Evolutionary conservation across 2,113 vertebrate genomes (phyloP), one percentile per base, ranked within the genome.

Genomic region (Toxotes chatareus): DNA sequence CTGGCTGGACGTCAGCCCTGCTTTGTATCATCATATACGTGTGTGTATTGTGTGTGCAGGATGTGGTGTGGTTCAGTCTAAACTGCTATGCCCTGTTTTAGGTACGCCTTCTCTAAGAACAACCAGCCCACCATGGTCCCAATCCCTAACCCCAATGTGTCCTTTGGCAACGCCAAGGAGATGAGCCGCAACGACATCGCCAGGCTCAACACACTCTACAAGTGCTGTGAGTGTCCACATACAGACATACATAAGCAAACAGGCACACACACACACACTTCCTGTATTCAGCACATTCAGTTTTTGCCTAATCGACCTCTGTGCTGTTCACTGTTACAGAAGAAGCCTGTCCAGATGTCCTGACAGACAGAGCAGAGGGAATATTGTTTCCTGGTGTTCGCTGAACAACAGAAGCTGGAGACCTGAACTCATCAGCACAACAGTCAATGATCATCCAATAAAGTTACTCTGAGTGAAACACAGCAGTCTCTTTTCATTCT

Each of bases 141-240:
- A 16, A 88, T 91, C 16, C 92, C 88, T 7, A 53, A 94, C 61
- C 0, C 27, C 46, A 90, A 85, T 2, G 84, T 88, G 16, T 40
- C 68, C 51, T 90, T 93, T 60, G 93, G 92, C 27, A 67, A 57
- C 0, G 84, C 93, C 27, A 84, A 51, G 38, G 36, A 92, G 67
- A 93, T 93, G 92, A 93, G 91, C 53, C 71, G 19, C 21, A 70
- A 4, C 2, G 91, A 94, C 66, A 92, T 86, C 2, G 14, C 76
- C 31, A 86, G 93, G 19, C 70, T 93, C 80, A 94, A 92, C 73
- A 88, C 7, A 0, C 91, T 94, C 21, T 93, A 94, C 76, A 17
- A 84, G 62, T 93, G 91, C 68, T 91, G 89, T 88, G 73, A 88
- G 86, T 86, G 49, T 68, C n/a, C 55, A 38, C 27, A 60, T 3